Evolutionary conservation across 2,888 invertebrate genomes (phyloP), one percentile per base, ranked within the genome.

Genomic region (Meganola albula): DNA sequence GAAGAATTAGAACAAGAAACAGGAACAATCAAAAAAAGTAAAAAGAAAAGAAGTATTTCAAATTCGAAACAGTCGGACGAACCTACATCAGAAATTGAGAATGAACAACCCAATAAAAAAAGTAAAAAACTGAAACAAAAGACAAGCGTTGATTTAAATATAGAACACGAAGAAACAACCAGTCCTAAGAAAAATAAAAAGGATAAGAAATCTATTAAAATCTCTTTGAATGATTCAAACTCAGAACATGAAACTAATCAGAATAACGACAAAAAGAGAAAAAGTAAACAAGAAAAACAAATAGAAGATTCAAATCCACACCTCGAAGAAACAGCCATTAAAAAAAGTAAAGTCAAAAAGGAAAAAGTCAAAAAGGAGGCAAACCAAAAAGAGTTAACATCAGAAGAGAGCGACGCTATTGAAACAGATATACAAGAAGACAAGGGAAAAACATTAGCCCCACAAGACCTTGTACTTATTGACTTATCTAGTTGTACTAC

Each of bases 341-440:
- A 24, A 22, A 27, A 6, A 31, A n/a, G n/a, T 12, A 12, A 24
- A 5, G 48, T 27, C 25, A 46, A 24, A 40, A 40, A 23, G 23
- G 35, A 11, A 44, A 46, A 29, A 22, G 44, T 42, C 33, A 46
- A 32, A 49, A 27, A 24, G 24, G 39, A 29, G 39, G 34, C 32
- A 14, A 34, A 13, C 37, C 24, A 37, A 31, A 20, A 44, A 37
- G 28, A 12, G 23, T 31, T 43, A 44, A 31, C 35, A 1, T 63
- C 65, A 28, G 72, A 74, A 50, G 74, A 78, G 30, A 83, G 77
- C 32, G 79, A 82, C 23, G 68, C 64, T 0, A 77, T 79, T 36
- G 79, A 80, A 27, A 72, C 74, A 10, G 76, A 80, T 12, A 35
- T 73, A 7, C 42, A 67, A 5, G 74, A 77, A 31, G 71, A 73